Conservation (phyloP, 2,797 vertebrate species). For the Buceros bicornis region DNA sequence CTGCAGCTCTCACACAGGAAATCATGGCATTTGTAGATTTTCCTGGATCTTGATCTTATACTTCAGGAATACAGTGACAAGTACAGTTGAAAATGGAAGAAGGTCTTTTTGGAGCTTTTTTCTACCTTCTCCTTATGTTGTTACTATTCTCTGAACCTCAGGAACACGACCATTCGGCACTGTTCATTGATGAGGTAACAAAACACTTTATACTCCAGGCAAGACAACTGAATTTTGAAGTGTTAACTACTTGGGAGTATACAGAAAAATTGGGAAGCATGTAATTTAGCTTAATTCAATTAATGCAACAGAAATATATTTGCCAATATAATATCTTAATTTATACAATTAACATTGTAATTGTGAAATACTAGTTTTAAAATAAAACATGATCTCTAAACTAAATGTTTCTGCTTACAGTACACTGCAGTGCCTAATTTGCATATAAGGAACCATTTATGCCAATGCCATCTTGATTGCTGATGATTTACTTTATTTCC, state of each 20-base stretch:
- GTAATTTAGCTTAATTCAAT: not conserved
- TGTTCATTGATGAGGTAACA: not conserved
- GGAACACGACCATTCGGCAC: not conserved
- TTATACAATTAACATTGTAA: slow-evolving; percentile 10
- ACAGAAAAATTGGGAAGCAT: not conserved
- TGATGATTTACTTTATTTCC: not conserved
- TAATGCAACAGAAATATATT: not conserved
- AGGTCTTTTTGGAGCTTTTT: not conserved
- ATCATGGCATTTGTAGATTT: not conserved
- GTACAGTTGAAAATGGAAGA: not conserved
- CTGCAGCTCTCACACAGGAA: not conserved
- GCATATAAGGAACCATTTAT: not conserved
- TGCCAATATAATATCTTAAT: slow-evolving; percentile 17
- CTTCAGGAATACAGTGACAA: not conserved
- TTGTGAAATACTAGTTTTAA: not conserved
- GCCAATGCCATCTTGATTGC: not conserved
- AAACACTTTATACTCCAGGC: not conserved
- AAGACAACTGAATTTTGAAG: not conserved
- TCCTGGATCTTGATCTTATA: not conserved
- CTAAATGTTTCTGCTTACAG: not conserved
- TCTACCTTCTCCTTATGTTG: not conserved
- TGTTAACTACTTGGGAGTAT: not conserved
- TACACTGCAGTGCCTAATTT: not conserved
- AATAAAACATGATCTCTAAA: not conserved
- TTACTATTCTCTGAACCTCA: not conserved